Evolutionary conservation across 2,113 vertebrate species (phyloP), one percentile per base, ranked within the genome.

Genomic region (Paratilapia polleni): DNA sequence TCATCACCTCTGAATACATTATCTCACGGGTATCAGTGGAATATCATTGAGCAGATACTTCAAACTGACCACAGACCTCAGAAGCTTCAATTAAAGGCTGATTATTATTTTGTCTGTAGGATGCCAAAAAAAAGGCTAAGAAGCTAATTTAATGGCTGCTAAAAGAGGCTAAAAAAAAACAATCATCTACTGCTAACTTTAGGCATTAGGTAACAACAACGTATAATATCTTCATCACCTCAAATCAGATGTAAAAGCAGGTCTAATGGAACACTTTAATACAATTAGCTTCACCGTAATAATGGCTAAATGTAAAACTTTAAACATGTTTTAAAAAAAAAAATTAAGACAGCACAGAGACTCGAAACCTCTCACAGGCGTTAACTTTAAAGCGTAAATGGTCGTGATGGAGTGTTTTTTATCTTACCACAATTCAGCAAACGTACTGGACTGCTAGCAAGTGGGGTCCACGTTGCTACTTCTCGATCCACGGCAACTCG

Each of bases 321-420:
- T 20, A 52, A 28, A 28, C 28, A 49, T 70, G 17, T 1, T 52
- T 52, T 20, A 4, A 73, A 73, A 20, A 73, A 20, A 26, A 52
- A 4, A 52, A 28, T 68, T 0, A 0, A 1, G 3, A 70, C 28
- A 31, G 1, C 6, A 10, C 24, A 52, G 43, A 52, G 66, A 52
- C 43, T 54, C 31, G 26, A 31, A 54, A 54, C 47, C 19, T 26
- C 12, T 7, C 26, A 13, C 28, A 73, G 28, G 13, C 1, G 49
- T 10, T 52, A 31, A 19, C 52, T 28, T 73, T 54, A 73, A 73
- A 54, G 19, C 68, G 14, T 24, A 54, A 54, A 14, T 1, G 11
- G 26, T 54, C 2, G 20, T 54, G 19, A n/a, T 34, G n/a, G 47
- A 20, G 47, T 26, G 24, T 26, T 1, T 70, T 73, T 73, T 52